These are phyloP conservation scores for Lepidurus couesii DNA, from an alignment of 1,140 invertebrate genomes.

Conservation along the genomic window DNA sequence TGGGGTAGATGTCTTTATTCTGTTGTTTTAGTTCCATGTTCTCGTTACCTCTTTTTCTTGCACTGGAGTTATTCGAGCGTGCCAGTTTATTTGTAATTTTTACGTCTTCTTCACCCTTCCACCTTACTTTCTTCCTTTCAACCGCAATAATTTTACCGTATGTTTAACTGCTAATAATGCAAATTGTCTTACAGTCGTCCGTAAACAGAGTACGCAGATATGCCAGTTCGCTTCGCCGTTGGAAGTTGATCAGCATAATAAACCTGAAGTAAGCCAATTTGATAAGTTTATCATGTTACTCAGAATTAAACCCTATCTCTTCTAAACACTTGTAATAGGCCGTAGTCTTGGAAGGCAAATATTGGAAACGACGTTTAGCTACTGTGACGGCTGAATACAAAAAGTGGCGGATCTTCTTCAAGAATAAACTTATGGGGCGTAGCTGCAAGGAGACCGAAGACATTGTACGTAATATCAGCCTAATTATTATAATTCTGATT, in stretches of 20 bases:
- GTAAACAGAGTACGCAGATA: conserved; percentile 79
- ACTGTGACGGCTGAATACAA: conserved; percentile 98
- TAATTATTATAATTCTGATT: background rate
- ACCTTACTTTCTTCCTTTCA: background rate
- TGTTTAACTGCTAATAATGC: conserved; percentile 26
- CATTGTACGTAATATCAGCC: conserved; percentile 54
- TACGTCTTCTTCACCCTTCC: background rate
- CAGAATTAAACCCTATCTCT: conserved; percentile 23
- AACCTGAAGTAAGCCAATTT: conserved; percentile 72
- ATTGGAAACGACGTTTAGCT: conserved; percentile 95
- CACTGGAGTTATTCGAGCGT: background rate
- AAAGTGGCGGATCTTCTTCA: conserved; percentile 96
- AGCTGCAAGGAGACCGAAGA: conserved; percentile 66
- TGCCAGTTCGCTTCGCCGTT: conserved; percentile 93
- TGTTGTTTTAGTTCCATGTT: background rate
- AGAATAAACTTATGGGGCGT: conserved; percentile 71
- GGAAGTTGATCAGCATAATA: conserved; percentile 89
- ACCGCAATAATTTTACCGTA: background rate
- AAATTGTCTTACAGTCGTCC: conserved; percentile 68
- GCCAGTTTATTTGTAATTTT: background rate
- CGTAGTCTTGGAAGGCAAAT: conserved; percentile 93
- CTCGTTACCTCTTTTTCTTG: background rate
- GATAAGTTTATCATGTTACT: background rate
- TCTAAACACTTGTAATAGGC: conserved; percentile 55
- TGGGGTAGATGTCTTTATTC: background rate